These are phyloP conservation scores for Chelonoidis abingdonii DNA, from an alignment of 2,113 vertebrate genomes.

Conservation along the genomic window DNA sequence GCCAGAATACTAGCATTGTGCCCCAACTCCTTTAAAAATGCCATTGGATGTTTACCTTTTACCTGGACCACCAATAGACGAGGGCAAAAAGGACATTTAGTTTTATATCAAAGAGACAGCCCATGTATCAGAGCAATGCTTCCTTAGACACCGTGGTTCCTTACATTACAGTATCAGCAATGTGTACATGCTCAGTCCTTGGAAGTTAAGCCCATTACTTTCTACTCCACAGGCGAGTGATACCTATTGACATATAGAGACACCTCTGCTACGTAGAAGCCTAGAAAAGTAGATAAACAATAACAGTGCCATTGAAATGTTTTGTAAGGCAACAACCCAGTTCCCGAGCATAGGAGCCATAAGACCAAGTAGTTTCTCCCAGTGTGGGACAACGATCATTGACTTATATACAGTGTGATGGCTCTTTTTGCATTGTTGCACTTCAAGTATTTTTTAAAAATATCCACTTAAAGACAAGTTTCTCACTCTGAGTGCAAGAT, in stretches of 20 bases:
- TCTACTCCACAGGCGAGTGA: background rate
- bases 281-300: background rate
- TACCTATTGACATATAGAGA: background rate
- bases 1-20: no score
- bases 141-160: no score
- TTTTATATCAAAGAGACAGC: no score
- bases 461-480: background rate
- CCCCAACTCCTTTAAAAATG: no score
- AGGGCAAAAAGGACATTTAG: no score
- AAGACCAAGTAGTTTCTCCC: background rate
- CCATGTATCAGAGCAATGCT: no score
- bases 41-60: no score
- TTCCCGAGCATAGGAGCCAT: background rate
- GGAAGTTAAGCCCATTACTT: background rate
- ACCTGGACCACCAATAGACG: no score
- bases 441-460: background rate
- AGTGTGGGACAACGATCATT: fast-evolving
- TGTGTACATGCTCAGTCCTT: background rate
- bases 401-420: background rate
- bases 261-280: background rate
- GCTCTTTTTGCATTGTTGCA: fast-evolving
- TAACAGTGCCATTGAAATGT: background rate
- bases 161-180: no score
- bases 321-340: background rate
- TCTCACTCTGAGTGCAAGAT: background rate